Evolutionary conservation across 2,888 invertebrate genomes (phyloP).

Genomic region (Drosophila histrio): DNA sequence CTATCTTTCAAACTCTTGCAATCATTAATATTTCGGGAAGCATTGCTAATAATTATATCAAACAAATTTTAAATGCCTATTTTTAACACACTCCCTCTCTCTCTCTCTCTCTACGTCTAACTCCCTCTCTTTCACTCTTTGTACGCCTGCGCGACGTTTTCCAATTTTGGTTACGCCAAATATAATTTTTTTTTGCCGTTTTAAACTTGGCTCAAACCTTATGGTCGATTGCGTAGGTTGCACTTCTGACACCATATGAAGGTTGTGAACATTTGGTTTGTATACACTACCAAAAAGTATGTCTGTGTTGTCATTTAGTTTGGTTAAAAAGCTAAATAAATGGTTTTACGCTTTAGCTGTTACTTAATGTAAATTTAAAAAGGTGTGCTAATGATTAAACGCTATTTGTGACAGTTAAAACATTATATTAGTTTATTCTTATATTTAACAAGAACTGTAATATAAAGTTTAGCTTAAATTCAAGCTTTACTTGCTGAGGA

Average conservation of each 20-base stretch:
- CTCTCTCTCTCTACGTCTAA: background rate
- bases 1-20: conserved; percentile 7
- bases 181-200: conserved; percentile 15
- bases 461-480: no score
- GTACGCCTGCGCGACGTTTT: conserved; percentile 64
- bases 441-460: no score
- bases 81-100: conserved; percentile 30
- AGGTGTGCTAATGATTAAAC: no score
- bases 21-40: conserved; percentile 11
- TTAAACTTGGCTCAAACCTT: conserved; percentile 25
- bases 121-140: conserved; percentile 12
- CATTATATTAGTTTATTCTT: no score
- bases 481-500: no score
- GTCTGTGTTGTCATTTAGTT: background rate
- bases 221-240: conserved; percentile 33
- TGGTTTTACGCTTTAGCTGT: background rate
- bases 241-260: conserved; percentile 43
- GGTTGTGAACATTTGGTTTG: conserved; percentile 5
- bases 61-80: conserved; percentile 59
- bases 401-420: no score
- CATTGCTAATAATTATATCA: conserved; percentile 61
- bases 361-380: no score
- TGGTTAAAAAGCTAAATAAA: background rate
- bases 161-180: conserved; percentile 51
- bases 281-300: conserved; percentile 18